Base-by-base conservation (phyloP, 2,888 invertebrate genomes). In the Ellobium chinense region DNA sequence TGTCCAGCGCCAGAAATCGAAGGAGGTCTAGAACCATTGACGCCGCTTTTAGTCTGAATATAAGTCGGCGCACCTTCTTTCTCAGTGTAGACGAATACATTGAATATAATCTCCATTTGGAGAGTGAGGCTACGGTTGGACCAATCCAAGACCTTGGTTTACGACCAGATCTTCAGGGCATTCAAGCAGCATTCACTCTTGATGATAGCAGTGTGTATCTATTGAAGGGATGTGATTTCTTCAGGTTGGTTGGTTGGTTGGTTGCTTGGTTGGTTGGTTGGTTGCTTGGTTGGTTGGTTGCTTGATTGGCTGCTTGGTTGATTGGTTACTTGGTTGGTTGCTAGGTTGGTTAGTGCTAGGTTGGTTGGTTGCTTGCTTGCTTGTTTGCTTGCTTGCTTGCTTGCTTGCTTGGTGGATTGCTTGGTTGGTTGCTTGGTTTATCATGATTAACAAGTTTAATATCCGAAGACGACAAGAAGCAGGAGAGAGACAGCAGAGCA, bases 31-130 rank as follows among this genome's bases (percentile, higher is more conserved):
- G 31, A 14, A 68, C 36, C 18, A 77, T 77, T 14, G 37, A 68
- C 27, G 68, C 77, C 9, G 77, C 77, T 0, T 77, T 77, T 31
- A 37, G 18, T 7, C 58, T 68, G 24, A 12, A 46, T 31, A 29
- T 34, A 7, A 60, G n/a, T 21, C 36, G 37, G 0, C 14, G 37
- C n/a, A 74, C 80, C 1, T 77, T 65, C 24, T 77, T 82, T 27
- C 76, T 82, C 34, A 80, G 80, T 24, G 73, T 46, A 27, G 37
- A 63, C 29, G 77, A 82, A 29, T 72, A 54, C 34, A 77, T 82
- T n/a, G 69, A 69, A 36, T 73, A 80, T 68, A 80, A 46, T 58
- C 66, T 76, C 39, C 4, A n/a, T 14, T 56, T 56, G 34, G 62
- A 68, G 12, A 80, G 77, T 29, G 80, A 82, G 63, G 68, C 72